Evolutionary conservation across 2,888 invertebrate species (phyloP).

Genomic region (Caenorhabditis sp.): DNA sequence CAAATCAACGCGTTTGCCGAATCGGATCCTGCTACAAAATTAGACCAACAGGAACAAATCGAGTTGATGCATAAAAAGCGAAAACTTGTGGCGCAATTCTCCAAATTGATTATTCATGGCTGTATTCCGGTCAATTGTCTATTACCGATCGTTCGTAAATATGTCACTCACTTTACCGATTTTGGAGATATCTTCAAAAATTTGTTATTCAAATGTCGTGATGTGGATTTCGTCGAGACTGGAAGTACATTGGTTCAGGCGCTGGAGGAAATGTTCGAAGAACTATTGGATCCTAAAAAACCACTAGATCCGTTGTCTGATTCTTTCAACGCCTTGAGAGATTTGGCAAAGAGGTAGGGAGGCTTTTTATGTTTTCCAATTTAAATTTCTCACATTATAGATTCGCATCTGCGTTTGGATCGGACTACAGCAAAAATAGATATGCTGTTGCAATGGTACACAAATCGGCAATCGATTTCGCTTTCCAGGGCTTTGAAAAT

Average conservation of each 20-base stretch:
- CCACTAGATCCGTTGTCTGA: constrained; percentile 59
- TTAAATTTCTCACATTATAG: constrained; percentile 74
- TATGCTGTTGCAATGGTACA: constrained; percentile 64
- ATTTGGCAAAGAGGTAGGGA: constrained; percentile 93
- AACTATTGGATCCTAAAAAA: constrained; percentile 68
- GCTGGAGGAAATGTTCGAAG: constrained; percentile 86
- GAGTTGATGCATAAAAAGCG: constrained; percentile 53
- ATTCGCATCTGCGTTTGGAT: constrained; percentile 37
- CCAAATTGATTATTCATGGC: constrained; percentile 96
- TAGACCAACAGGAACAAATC: constrained; percentile 40
- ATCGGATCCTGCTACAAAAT: constrained; percentile 11
- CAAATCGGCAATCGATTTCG: constrained; percentile 77
- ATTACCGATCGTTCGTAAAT: constrained; percentile 94
- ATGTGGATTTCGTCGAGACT: constrained; percentile 95
- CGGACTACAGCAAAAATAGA: constrained; percentile 54
- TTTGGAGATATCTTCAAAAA: constrained; percentile 98
- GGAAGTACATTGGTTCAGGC: constrained; percentile 92
- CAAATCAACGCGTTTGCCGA: constrained; percentile 61
- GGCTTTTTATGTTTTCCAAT: constrained; percentile 77
- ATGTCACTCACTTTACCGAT: constrained; percentile 96
- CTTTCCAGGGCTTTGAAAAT: constrained; percentile 79
- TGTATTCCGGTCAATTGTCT: constrained; percentile 88
- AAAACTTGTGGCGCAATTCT: constrained; percentile 88
- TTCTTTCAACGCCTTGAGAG: constrained; percentile 75
- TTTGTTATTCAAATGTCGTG: constrained; percentile 92